Conservation (phyloP, 1,140 invertebrate species). For the Platyscapa corneri region DNA sequence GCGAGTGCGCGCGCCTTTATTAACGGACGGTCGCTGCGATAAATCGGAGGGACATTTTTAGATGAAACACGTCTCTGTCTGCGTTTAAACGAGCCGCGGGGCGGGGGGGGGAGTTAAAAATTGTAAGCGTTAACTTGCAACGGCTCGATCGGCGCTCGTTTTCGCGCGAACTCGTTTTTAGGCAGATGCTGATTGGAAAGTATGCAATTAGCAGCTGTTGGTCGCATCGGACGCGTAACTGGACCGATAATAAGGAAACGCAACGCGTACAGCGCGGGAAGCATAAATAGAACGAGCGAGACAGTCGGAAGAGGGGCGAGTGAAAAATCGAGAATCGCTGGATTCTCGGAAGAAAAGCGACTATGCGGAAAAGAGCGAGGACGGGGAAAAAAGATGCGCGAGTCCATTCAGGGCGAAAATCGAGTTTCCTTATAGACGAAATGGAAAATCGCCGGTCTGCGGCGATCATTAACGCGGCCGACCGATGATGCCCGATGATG, state of each 20-base stretch:
- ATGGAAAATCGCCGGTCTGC: slow-evolving; percentile 54
- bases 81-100: no score
- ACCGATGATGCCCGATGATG: background rate
- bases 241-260: slow-evolving; percentile 28
- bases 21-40: no score
- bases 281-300: background rate
- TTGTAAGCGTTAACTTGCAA: background rate
- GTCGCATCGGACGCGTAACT: slow-evolving; percentile 7
- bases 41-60: no score
- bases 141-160: background rate
- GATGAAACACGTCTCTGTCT: no score
- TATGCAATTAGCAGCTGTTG: slow-evolving; percentile 24
- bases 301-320: no score
- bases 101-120: no score
- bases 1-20: no score
- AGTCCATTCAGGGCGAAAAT: background rate
- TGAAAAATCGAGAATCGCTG: background rate
- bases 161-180: background rate
- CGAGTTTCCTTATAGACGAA: slow-evolving; percentile 48
- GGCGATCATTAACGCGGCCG: slow-evolving; percentile 30
- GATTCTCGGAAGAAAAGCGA: no score
- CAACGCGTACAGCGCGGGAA: background rate
- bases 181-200: background rate
- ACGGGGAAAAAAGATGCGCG: background rate
- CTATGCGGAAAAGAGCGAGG: no score